Base-by-base conservation (phyloP, 2,113 vertebrate genomes). In the Nyctibius bracteatus region DNA sequence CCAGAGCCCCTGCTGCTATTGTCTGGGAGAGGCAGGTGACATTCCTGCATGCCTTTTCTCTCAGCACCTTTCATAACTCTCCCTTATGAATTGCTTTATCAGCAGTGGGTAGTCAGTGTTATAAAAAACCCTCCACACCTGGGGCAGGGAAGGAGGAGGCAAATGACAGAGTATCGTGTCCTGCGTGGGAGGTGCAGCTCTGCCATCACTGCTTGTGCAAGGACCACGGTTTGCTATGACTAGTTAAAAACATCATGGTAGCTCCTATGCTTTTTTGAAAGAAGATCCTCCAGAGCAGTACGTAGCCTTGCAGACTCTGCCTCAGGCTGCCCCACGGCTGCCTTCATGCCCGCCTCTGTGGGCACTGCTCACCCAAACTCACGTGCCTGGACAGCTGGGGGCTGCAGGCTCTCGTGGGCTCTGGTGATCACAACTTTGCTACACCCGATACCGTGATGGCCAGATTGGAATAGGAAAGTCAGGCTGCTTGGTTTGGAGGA, bases 381-480 rank as follows among this genome's bases (percentile, higher is more conserved):
- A 6, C 20, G 9, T 15, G 27, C 19, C 5, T 2, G 2, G 31
- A 12, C 70, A 25, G 43, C 13, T 22, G 37, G 16, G 43, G 11
- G 24, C 57, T 63, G 33, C 44, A 30, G 66, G 37, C 20, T 44
- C 41, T 46, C 2, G 0, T 80, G 74, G 46, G 15, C 66, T 81
- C 61, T 55, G 30, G 14, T 1, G 3, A 6, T 33, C 10, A 7
- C 18, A 68, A 3, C 22, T 62, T 62, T 43, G 9, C 35, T 57
- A 23, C 49, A 16, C 43, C 30, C 0, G 1, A 70, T 57, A 41
- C 33, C 1, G 1, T 41, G 43, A 52, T 0, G 0, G 28, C 8
- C 1, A 1, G 23, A 27, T 35, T 71, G 44, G 24, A 37, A 25
- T 3, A 81, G 30, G 47, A 70, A 81, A 81, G 21, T 22, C 30